A percentile compares a stretch with the other conserved stretches of the same genome.
Evolutionary conservation across 2,888 invertebrate species (phyloP).

Genomic region (Agrotis clavis): DNA sequence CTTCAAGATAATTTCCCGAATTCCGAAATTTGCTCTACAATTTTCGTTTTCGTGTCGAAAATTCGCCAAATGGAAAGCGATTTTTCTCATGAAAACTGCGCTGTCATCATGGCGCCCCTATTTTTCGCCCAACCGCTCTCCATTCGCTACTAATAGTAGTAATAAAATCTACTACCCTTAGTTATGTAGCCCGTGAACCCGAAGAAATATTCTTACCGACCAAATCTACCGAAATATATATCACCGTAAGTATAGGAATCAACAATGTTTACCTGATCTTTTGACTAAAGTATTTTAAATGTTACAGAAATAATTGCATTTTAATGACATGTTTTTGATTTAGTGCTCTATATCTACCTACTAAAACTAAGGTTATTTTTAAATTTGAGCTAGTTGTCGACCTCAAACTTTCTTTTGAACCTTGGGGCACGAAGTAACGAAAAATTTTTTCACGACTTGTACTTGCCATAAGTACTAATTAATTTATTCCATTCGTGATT

Average conservation of each 20-base stretch:
- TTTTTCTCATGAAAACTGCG: conserved; percentile 37
- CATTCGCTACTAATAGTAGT: conserved; percentile 35
- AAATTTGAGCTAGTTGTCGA: conserved; percentile 25
- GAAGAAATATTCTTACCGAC: conserved; percentile 10
- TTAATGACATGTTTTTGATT: conserved; percentile 30
- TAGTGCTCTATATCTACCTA: conserved; percentile 33
- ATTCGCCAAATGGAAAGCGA: conserved; percentile 27
- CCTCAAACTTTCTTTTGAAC: conserved; percentile 23
- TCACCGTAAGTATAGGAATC: neutral
- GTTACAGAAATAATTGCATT: conserved; percentile 31
- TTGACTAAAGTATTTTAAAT: conserved; percentile 29
- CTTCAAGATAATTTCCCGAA: neutral
- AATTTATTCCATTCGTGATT: conserved; percentile 3
- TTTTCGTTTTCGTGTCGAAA: conserved; percentile 10
- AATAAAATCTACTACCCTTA: conserved; percentile 47
- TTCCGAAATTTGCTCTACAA: neutral
- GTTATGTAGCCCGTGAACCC: conserved; percentile 23
- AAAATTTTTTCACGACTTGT: neutral
- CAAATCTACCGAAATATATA: conserved; percentile 1
- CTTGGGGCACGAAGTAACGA: conserved; percentile 15
- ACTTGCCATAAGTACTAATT: too few species aligned
- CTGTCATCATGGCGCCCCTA: conserved; percentile 36
- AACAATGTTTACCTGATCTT: conserved; percentile 46
- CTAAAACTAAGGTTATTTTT: conserved; percentile 35
- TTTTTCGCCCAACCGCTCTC: conserved; percentile 39